phyloP scores from a whole-genome alignment of 2,888 invertebrate species.

The Pterostichus niger region DNA sequence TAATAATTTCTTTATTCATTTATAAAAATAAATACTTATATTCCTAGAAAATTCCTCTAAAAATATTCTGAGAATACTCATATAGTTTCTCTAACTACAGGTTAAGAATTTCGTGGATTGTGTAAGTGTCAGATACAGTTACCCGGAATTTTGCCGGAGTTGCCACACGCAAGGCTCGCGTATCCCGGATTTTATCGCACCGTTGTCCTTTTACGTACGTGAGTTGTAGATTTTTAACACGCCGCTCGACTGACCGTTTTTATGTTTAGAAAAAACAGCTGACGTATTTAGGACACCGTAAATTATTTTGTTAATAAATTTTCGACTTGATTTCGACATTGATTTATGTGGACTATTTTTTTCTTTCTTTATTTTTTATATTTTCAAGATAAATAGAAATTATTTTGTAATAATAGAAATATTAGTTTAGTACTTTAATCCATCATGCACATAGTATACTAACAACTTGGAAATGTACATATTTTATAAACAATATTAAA shows the following conservation, averaged over 20 bases:
- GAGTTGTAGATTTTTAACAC: slow-evolving; percentile 46
- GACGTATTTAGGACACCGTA: slow-evolving; percentile 57
- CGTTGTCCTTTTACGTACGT: slow-evolving; percentile 44
- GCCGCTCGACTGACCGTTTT: slow-evolving; percentile 19
- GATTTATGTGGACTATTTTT: slow-evolving; percentile 44
- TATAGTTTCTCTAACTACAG: neutral
- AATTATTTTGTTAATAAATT: slow-evolving; percentile 65
- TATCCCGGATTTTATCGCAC: slow-evolving; percentile 38
- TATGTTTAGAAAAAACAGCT: slow-evolving; percentile 40
- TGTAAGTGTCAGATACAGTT: slow-evolving; percentile 38
- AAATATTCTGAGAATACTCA: neutral
- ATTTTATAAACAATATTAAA: too few relatives aligned
- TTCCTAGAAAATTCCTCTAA: too few relatives aligned
- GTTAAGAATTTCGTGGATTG: slow-evolving; percentile 6
- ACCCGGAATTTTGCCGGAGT: slow-evolving; percentile 16
- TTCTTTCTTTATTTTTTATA: slow-evolving; percentile 38
- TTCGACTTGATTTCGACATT: slow-evolving; percentile 42
- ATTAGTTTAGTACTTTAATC: too few relatives aligned
- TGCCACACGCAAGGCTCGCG: slow-evolving; percentile 13
- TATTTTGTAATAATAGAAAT: neutral
- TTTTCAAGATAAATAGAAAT: neutral
- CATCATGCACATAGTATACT: too few relatives aligned
- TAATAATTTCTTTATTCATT: too few relatives aligned
- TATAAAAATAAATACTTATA: too few relatives aligned
- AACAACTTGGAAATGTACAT: too few relatives aligned